Evolutionary conservation across 2,113 vertebrate genomes (phyloP).

Genomic region (Cnemophilus loriae): DNA sequence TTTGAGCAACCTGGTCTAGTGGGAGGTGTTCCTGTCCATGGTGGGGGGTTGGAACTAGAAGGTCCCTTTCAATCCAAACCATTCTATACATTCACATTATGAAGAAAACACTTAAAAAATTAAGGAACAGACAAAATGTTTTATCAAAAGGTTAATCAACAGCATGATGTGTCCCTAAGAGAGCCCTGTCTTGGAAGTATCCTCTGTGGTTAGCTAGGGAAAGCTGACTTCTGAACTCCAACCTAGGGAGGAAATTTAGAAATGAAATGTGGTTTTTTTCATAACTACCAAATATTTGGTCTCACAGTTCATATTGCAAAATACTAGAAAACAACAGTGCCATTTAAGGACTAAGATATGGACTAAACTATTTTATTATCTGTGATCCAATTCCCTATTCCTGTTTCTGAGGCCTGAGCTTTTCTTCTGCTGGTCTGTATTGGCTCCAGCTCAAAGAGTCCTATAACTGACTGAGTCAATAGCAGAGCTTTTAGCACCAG

Average conservation of each 20-base stretch:
- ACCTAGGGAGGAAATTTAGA: neutral
- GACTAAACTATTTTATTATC: neutral
- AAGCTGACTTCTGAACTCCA: neutral
- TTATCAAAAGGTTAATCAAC: neutral
- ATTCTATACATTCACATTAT: neutral
- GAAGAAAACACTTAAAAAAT: neutral
- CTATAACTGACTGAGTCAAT: neutral
- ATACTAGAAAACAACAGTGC: neutral
- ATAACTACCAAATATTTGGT: neutral
- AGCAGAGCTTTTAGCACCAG: conserved; percentile 7
- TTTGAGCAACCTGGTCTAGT: neutral
- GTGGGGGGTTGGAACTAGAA: neutral
- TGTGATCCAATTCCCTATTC: neutral
- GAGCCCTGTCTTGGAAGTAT: neutral
- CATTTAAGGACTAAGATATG: neutral
- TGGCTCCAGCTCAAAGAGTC: neutral
- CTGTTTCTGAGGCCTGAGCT: neutral
- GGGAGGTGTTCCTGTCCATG: neutral
- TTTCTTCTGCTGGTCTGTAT: neutral
- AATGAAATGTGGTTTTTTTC: neutral
- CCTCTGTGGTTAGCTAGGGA: neutral
- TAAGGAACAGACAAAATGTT: neutral
- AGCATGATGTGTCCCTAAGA: neutral
- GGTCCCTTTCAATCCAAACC: neutral
- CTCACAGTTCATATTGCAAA: neutral